Evolutionary conservation across 2,888 invertebrate genomes (phyloP), one percentile per base, ranked within the genome.

Genomic region (Melinaea menophilus): DNA sequence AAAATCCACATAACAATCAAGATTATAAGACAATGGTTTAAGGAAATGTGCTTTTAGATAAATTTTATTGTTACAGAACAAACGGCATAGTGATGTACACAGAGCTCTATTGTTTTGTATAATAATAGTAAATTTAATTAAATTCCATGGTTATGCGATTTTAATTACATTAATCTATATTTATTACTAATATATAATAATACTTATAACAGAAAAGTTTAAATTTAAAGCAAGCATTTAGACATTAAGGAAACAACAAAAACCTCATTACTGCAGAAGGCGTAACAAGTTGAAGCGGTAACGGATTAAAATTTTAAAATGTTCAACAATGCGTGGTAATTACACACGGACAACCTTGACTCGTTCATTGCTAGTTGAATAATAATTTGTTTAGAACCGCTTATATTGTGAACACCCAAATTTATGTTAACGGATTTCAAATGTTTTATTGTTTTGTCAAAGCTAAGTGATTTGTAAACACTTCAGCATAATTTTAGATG

Each of bases 51-150:
- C 62, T 62, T 59, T 68, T 57, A 66, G 66, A 68, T 63, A 66
- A 64, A 58, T 61, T 63, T 63, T 59, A 63, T 66, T 68, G 68
- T 66, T 68, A 68, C 58, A 35, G 56, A 66, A 66, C 60, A 58
- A 64, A 66, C 56, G 58, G 55, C 57, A 41, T 63, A 63, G 51
- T 41, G 41, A 41, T 9, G 41, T 7, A 51, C n/a, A 31, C 51
- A 9, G 51, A 51, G 31, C 31, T 34, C 55, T 22, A 61, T 62
- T 62, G 54, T 62, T 51, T 31, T 51, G 51, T 51, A 31, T 51
- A 31, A 51, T 51, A 51, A 51, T 31, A 51, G 31, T 2, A 2
- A 51, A 22, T 51, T 51, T 51, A 51, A 51, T 51, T 31, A 31
- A 31, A 51, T 51, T 48, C 9, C 41, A 51, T 51, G 31, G 31